Base-by-base conservation (phyloP, 2,888 invertebrate species). In the Halictus quadricinctus region DNA sequence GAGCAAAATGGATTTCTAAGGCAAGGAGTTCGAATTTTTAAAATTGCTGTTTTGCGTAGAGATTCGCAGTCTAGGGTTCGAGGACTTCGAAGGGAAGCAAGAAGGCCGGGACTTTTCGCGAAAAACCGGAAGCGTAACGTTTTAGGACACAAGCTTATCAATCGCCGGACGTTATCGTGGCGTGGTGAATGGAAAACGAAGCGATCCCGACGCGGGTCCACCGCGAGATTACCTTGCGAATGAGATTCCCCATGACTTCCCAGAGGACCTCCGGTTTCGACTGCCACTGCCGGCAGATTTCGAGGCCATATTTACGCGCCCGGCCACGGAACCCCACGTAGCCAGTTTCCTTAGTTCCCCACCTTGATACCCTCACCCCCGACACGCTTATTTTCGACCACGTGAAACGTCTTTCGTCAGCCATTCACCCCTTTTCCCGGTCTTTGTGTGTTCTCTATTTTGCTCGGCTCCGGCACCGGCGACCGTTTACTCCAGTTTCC, bases 171-270 rank as follows among this genome's bases (percentile, higher is more conserved):
- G 25, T 21, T 25, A 60, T 60, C 25, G 60, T 13, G 36, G 5
- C 36, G 15, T 10, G 36, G 10, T 1, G 10, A 36, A 66, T 66
- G 36, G 66, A 66, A 66, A 66, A 66, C 66, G 36, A 36, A 36
- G 36, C 36, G 36, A 36, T 36, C 2, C 36, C 29, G 29, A n/a
- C 10, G 12, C 15, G 48, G 46, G 5, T 50, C 2, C 15, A 36
- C 3, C 46, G 43, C 74, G 70, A 41, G 43, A 25, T 88, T 91
- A 92, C 92, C 92, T 92, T 92, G 25, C 81, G 86, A 64, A 92
- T 43, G 83, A 90, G 79, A 90, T 91, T 93, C 81, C 93, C 93
- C 93, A 92, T 93, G 91, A 87, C 86, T 90, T 89, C 84, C 86
- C 78, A 79, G 84, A 84, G 80, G 74, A 85, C 84, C 85, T 88